phyloP scores from a whole-genome alignment of 2,888 invertebrate genomes.

The Hydrotaea diabolus region DNA sequence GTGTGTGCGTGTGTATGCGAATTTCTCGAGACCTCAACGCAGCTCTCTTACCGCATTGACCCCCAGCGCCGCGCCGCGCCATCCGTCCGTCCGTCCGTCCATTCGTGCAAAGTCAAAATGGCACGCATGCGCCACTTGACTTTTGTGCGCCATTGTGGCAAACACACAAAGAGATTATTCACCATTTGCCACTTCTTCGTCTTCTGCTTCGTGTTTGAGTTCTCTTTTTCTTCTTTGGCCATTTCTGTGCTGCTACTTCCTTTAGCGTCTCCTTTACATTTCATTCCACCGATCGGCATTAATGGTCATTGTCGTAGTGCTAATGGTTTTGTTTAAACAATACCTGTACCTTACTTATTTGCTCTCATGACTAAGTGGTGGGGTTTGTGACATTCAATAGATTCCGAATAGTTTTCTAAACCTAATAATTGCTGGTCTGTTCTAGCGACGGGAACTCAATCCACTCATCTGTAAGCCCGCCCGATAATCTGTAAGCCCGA shows the following conservation, averaged over 20 bases:
- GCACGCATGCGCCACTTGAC: constrained; percentile 64
- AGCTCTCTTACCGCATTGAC: not conserved
- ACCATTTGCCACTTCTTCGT: not conserved
- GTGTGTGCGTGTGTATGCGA: not conserved
- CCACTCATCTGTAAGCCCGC: too few relatives aligned
- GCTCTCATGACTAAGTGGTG: too few relatives aligned
- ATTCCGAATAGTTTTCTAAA: too few relatives aligned
- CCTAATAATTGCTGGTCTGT: too few relatives aligned
- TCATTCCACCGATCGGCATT: not conserved
- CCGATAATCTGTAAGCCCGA: too few relatives aligned
- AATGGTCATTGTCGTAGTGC: not conserved
- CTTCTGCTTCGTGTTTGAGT: not conserved
- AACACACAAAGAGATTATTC: constrained; percentile 34
- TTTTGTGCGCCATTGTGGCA: constrained; percentile 40
- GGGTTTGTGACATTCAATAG: too few relatives aligned
- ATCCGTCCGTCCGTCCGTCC: not conserved
- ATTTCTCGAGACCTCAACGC: not conserved
- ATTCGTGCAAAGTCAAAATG: constrained; percentile 56
- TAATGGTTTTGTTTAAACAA: not conserved
- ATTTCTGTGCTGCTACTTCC: constrained; percentile 6
- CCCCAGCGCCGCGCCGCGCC: not conserved
- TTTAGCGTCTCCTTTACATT: constrained; percentile 14
- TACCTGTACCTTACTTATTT: too few relatives aligned
- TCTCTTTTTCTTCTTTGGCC: not conserved
- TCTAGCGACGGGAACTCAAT: too few relatives aligned